Percentiles rank a stretch among this genome's conserved stretches.
Conservation (phyloP, 2,113 vertebrate species). For the Proterorhinus semilunaris region DNA sequence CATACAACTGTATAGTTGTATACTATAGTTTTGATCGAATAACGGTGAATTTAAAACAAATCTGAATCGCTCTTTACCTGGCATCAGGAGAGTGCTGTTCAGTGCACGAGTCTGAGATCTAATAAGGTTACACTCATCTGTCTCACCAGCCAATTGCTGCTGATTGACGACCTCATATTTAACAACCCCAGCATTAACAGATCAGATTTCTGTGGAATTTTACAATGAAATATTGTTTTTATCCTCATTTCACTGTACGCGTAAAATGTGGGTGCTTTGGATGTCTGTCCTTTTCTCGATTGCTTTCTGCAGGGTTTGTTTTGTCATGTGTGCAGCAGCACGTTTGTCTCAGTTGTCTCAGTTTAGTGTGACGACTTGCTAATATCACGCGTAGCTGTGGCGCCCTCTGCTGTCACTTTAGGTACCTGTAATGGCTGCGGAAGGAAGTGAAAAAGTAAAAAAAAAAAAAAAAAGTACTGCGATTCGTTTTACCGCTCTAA, state of each 20-base stretch:
- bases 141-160: conserved; percentile 29
- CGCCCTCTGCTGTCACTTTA: conserved; percentile 57
- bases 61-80: background rate
- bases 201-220: background rate
- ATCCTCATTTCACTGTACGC: background rate
- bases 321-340: conserved; percentile 22
- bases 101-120: conserved; percentile 37
- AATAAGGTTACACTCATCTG: conserved; percentile 63
- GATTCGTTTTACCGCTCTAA: conserved; percentile 15
- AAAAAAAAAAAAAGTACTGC: conserved; percentile 22
- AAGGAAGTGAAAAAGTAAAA: conserved; percentile 19
- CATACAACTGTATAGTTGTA: conserved; percentile 66
- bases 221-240: background rate
- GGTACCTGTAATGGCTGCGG: conserved; percentile 28
- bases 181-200: background rate
- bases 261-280: no score
- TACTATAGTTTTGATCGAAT: conserved; percentile 18
- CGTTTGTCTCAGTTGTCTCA: conserved; percentile 54
- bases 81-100: background rate
- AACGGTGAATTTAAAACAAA: background rate
- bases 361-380: conserved; percentile 27
- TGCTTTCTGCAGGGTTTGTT: background rate
- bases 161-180: conserved; percentile 18
- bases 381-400: conserved; percentile 33
- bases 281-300: no score